Evolutionary conservation across 1,140 invertebrate genomes (phyloP), one percentile per base, ranked within the genome.

Genomic region (Halyomorpha halys): DNA sequence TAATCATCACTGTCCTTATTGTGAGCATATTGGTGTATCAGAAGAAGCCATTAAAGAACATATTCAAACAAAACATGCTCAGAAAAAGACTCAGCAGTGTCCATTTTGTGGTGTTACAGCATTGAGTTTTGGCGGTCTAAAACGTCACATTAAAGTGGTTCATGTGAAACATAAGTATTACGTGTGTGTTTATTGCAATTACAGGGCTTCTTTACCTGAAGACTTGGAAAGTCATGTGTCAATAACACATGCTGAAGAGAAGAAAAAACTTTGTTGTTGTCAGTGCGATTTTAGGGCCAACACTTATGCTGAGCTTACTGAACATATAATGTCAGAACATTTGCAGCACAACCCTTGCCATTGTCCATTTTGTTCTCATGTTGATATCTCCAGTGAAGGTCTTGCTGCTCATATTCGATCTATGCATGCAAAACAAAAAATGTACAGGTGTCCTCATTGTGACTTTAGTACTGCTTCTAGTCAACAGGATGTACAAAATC

Each of bases 91-190:
- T 4, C 53, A 21, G 6, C 18, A 56, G 15, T 56, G 53, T 25
- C 53, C 53, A 27, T 56, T 56, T 23, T 56, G 53, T 25, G 53
- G 53, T 5, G 18, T 56, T 5, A 56, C 18, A 23, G 53, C 53
- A 1, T 19, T 56, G 18, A 56, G 53, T 56, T 56, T 25, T 15
- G 53, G 53, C 15, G 53, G 19, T 5, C 11, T 56, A 25, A 56
- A 56, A 56, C 53, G 53, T 6, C 53, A 56, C 23, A 56, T 56
- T 25, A 56, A 56, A 23, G 23, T 23, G 15, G 18, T 56, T 23
- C 53, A 56, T 56, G 53, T 56, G 23, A 56, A 56, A 25, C 18
- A 25, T 21, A 56, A 21, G 15, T 56, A 56, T 56, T 56, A 23
- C 18, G 53, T 56, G 4, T 56, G 53, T 56, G 18, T 23, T 16